Conservation (phyloP, 2,888 invertebrate genomes). For the Furcula furcula region DNA sequence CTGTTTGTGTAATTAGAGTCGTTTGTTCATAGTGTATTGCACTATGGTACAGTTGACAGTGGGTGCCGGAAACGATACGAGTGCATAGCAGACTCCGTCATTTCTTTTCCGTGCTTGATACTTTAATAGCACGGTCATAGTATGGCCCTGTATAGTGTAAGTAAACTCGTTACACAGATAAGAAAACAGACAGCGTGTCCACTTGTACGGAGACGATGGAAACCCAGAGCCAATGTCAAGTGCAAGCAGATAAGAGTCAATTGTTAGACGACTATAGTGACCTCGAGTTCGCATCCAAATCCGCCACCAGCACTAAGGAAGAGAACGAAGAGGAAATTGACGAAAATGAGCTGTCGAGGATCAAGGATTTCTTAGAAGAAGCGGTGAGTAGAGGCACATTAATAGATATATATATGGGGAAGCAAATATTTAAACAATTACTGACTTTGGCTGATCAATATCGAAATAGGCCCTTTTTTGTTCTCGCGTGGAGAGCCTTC, state of each 20-base stretch:
- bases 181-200: constrained; percentile 57
- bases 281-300: constrained; percentile 44
- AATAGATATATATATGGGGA: no score
- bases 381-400: constrained; percentile 48
- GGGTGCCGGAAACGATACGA: neutral
- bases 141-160: no score
- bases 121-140: no score
- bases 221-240: constrained; percentile 36
- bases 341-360: constrained; percentile 58
- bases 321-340: constrained; percentile 65
- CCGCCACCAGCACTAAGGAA: constrained; percentile 51
- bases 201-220: constrained; percentile 48
- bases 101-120: no score
- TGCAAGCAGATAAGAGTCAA: constrained; percentile 24
- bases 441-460: no score
- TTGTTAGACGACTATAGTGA: constrained; percentile 50
- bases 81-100: no score
- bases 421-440: no score
- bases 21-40: no score
- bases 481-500: no score
- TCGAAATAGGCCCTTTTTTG: no score
- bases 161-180: constrained; percentile 46
- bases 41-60: no score
- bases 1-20: no score
- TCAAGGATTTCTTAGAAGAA: constrained; percentile 70